Conservation (phyloP, 2,797 vertebrate genomes). For the Sparus aurata region DNA sequence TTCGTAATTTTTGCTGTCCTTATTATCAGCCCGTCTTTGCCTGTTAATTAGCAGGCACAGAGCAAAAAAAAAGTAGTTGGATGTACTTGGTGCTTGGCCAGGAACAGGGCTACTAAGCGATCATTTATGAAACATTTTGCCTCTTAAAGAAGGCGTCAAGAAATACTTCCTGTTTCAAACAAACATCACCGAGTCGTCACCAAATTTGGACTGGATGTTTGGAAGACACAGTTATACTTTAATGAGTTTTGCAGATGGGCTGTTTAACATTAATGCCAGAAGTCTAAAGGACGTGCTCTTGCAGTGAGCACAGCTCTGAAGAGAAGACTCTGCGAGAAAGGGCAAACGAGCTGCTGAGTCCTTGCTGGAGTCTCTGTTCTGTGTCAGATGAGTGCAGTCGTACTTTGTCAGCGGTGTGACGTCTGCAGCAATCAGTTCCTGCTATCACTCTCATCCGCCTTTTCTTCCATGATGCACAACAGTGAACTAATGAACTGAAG, state of each 20-base stretch:
- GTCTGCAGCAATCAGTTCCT: constrained; percentile 30
- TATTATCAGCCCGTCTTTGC: neutral
- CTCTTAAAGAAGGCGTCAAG: neutral
- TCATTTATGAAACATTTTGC: constrained; percentile 2
- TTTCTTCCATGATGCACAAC: constrained; percentile 39
- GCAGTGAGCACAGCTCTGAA: constrained; percentile 12
- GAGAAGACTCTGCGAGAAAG: constrained; percentile 11
- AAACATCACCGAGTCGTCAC: neutral
- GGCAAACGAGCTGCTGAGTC: constrained; percentile 39
- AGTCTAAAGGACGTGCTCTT: constrained; percentile 23
- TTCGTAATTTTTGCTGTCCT: constrained; percentile 1
- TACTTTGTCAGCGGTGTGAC: constrained; percentile 43
- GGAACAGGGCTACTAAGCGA: neutral
- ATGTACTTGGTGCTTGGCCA: neutral
- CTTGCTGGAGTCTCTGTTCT: constrained; percentile 51
- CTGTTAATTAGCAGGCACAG: neutral
- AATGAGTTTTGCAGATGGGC: constrained; percentile 25
- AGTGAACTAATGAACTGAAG: constrained; percentile 47
- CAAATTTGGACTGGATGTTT: neutral
- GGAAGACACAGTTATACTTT: neutral
- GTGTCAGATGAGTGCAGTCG: constrained; percentile 46
- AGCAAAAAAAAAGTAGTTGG: neutral
- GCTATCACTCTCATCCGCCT: constrained; percentile 29
- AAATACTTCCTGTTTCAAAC: neutral
- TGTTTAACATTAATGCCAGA: constrained; percentile 33